Evolutionary conservation across 2,113 vertebrate genomes (phyloP).

Genomic region (Oncorhynchus clarkii): DNA sequence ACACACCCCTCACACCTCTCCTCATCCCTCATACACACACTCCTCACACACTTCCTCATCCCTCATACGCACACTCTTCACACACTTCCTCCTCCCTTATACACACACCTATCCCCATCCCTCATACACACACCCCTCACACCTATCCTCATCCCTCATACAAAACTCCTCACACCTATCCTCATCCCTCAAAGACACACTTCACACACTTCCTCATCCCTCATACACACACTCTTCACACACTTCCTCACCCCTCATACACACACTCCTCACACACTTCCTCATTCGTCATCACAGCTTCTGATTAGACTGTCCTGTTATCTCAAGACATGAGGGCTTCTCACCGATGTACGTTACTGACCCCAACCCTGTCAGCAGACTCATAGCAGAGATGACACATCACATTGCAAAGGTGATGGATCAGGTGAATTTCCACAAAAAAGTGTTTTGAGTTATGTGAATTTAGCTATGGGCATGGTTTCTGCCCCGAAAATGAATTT

Average conservation of each 20-base stretch:
- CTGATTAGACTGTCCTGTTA: slow-evolving; percentile 11
- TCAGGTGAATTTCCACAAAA: background rate
- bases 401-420: background rate
- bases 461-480: background rate
- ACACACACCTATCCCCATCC: no score
- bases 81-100: background rate
- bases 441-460: background rate
- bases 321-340: slow-evolving; percentile 29
- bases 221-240: slow-evolving; percentile 12
- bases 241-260: background rate
- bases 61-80: no score
- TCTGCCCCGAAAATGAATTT: background rate
- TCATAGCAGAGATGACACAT: slow-evolving; percentile 3
- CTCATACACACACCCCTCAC: no score
- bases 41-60: slow-evolving; percentile 29
- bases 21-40: background rate
- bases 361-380: background rate
- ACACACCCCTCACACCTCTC: background rate
- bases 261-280: slow-evolving; percentile 32
- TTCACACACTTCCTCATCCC: background rate
- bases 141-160: no score
- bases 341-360: slow-evolving; percentile 9
- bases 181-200: no score
- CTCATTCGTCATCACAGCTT: slow-evolving; percentile 24
- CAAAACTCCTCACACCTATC: no score